Evolutionary conservation across 1,140 invertebrate species (phyloP), one percentile per base, ranked within the genome.

Genomic region (Schlechtendalia chinensis): DNA sequence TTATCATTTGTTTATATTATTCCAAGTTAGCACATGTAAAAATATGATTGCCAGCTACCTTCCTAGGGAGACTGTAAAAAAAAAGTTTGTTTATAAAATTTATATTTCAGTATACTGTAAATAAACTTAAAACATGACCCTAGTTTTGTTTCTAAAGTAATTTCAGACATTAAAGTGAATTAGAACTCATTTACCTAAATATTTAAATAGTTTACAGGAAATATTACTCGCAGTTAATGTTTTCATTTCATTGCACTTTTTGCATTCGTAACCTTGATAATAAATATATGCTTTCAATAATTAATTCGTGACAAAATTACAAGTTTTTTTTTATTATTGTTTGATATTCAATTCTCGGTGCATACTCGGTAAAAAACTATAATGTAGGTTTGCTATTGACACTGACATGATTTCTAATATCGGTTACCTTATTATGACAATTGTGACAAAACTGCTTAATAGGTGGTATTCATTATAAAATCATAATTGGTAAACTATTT

Each of bases 391-490:
- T 69, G 39, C 22, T 47, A 69, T 69, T 69, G 67, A 50, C 67
- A 69, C 24, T 69, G 67, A 69, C 67, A 69, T 39, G 47, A 50
- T 69, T 69, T 12, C 6, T n/a, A 61, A 61, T 61, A 61, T 19
- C 22, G 16, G 32, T 45, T 67, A 67, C n/a, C 10, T 59, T 39
- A 32, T 65, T 17, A 45, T 45, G 39, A 45, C n/a, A n/a, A n/a
- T n/a, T n/a, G n/a, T n/a, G n/a, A 39, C 32, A 39, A 39, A 39
- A 39, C 8, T 39, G 32, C 32, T 39, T 39, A 39, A 39, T 39
- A 39, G 32, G 32, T 39, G 32, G 32, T 39, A 39, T 39, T 39
- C 32, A 8, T 39, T 39, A 39, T 39, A 39, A 39, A 39, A 39
- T 39, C 32, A 39, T 39, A 39, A 39, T 39, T 39, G 32, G 32